Evolutionary conservation across 1,140 invertebrate genomes (phyloP), one percentile per base, ranked within the genome.

Genomic region (Ceratosolen solmsi): DNA sequence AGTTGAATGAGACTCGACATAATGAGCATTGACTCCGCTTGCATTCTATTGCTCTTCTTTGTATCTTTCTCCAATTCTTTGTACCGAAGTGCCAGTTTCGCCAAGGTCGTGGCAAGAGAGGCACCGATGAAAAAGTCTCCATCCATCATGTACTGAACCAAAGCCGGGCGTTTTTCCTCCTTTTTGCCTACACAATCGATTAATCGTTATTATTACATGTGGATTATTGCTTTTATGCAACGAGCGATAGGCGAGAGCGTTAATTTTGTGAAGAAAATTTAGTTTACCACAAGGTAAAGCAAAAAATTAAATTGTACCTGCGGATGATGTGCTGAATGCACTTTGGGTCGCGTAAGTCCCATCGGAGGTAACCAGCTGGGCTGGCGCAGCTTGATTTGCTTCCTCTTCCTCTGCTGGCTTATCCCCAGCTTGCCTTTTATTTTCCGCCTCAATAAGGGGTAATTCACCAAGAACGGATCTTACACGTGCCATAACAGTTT

Each of bases 271-370:
- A 58, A 30, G 9, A 54, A 3, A 17, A 54, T 54, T 54, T 54
- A 54, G 13, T 46, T 20, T 54, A 54, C 17, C 17, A 20, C 20
- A 22, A 46, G 41, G 3, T 54, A 22, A 22, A 54, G 20, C 3
- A 54, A 11, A 60, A 65, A 79, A 17, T 41, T 13, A 20, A 41
- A 74, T 51, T 54, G 41, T 80, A 90, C 90, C 86, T 63, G 85
- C 68, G 51, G 85, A 84, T 25, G 94, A 92, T 82, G 97, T 93
- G 88, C 96, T 98, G 89, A 99, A 99, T 72, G 97, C 98, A 85
- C 97, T 99, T 90, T 99, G 99, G 5, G 98, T 97, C 46, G 98
- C 99, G 90, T 99, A 99, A 7, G 99, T 99, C 63, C 99, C 99
- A 93, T 99, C 99, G 38, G 97, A 98, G 54, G 98, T 99, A n/a